Conservation (phyloP, 2,113 vertebrate genomes). For the Rafetus swinhoei region DNA sequence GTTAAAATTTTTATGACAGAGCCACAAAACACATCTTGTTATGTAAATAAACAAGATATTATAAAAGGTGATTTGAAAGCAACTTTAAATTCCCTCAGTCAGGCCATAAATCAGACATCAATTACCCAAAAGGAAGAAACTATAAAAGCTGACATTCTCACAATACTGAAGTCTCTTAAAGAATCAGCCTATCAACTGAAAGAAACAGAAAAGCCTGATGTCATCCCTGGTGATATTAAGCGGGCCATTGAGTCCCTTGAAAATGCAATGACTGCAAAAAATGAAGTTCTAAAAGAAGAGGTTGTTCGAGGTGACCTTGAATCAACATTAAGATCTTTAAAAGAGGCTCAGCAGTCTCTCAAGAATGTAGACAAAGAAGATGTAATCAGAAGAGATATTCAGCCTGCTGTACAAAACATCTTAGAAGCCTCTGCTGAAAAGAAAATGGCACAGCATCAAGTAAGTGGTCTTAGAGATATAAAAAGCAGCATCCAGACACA, state of each 20-base stretch:
- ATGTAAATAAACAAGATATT: slow-evolving; percentile 84
- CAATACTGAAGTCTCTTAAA: slow-evolving; percentile 82
- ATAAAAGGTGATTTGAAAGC: slow-evolving; percentile 87
- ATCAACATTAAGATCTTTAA: slow-evolving; percentile 84
- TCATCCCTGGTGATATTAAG: slow-evolving; percentile 84
- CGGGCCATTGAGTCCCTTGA: slow-evolving; percentile 86
- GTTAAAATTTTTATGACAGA: slow-evolving; percentile 88
- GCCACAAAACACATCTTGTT: slow-evolving; percentile 67
- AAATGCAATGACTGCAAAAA: slow-evolving; percentile 80
- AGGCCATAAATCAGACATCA: slow-evolving; percentile 83
- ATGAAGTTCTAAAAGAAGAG: slow-evolving; percentile 81
- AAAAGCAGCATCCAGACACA: slow-evolving; percentile 81
- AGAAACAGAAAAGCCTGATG: slow-evolving; percentile 82
- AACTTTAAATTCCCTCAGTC: slow-evolving; percentile 83
- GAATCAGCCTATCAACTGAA: slow-evolving; percentile 78
- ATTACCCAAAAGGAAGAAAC: slow-evolving; percentile 86
- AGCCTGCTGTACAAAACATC: slow-evolving; percentile 72
- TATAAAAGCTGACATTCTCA: slow-evolving; percentile 83
- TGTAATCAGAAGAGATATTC: slow-evolving; percentile 77
- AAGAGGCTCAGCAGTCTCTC: slow-evolving; percentile 79
- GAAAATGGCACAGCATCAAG: slow-evolving; percentile 71
- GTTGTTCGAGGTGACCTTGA: slow-evolving; percentile 86
- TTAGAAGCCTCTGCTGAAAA: slow-evolving; percentile 77
- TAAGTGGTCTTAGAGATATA: slow-evolving; percentile 75
- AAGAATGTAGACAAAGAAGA: slow-evolving; percentile 81